Percentiles rank a stretch among this genome's conserved stretches.
Conservation (phyloP, 1,140 invertebrate species). For the Rhizoglyphus robini region DNA sequence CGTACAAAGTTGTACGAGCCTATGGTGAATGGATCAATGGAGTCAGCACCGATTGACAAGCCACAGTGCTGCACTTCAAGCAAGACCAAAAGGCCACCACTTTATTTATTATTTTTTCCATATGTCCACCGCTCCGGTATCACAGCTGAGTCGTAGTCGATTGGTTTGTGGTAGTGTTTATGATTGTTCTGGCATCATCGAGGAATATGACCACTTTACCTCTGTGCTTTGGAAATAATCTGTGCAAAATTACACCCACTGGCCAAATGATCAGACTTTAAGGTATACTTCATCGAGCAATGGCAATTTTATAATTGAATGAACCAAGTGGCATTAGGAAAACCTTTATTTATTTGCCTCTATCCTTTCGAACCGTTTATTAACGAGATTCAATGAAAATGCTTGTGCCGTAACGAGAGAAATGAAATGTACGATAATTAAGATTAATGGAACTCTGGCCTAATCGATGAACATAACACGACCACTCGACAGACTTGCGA, state of each 20-base stretch:
- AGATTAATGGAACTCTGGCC: constrained; percentile 7
- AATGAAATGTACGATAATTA: constrained; percentile 1
- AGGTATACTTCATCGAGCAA: no score
- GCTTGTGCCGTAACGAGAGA: background rate
- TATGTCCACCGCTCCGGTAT: no score
- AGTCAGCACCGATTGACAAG: no score
- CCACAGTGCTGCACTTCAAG: no score
- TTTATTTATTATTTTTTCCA: no score
- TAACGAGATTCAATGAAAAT: background rate
- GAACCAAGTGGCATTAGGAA: constrained; percentile 2
- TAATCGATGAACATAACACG: no score
- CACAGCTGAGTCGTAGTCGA: background rate
- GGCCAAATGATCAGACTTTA: no score
- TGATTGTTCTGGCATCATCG: background rate
- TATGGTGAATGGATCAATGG: background rate
- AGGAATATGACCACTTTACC: background rate
- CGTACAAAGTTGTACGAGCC: background rate
- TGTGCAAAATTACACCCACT: background rate
- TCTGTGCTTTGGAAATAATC: background rate
- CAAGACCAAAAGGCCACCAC: no score
- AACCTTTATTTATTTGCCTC: background rate
- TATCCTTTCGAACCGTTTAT: background rate
- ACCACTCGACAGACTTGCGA: no score
- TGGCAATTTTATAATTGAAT: constrained; percentile 2
- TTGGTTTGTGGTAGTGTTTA: background rate